Evolutionary conservation across 2,797 vertebrate genomes (phyloP).

Genomic region (Botia kubotai): DNA sequence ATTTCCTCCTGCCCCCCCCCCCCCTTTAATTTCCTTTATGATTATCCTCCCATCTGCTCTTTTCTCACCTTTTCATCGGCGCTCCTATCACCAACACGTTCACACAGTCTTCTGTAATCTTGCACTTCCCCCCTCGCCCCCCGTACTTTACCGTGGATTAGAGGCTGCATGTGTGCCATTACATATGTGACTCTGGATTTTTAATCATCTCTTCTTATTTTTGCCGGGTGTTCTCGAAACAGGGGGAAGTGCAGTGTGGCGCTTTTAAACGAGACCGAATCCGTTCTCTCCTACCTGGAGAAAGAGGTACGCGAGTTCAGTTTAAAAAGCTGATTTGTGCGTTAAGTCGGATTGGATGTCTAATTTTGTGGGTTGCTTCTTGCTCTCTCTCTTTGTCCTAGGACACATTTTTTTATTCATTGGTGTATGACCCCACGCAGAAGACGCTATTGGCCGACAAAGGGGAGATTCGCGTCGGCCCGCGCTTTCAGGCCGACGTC

Average conservation of each 20-base stretch:
- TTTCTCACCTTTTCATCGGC: slow-evolving; percentile 45
- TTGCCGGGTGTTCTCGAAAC: slow-evolving; percentile 13
- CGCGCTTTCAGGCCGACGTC: slow-evolving; percentile 96
- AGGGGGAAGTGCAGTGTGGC: slow-evolving; percentile 98
- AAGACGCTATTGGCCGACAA: slow-evolving; percentile 97
- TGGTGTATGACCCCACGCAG: slow-evolving; percentile 96
- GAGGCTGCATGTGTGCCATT: background rate
- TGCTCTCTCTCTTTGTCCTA: slow-evolving; percentile 58
- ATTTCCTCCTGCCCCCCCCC: slow-evolving; percentile 51
- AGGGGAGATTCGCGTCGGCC: slow-evolving; percentile 96
- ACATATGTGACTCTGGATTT: background rate
- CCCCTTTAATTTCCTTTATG: slow-evolving; percentile 45
- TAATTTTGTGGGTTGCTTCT: background rate
- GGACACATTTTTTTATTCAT: slow-evolving; percentile 97
- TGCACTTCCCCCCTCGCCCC: slow-evolving; percentile 24
- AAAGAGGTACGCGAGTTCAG: slow-evolving; percentile 87
- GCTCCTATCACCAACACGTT: slow-evolving; percentile 46
- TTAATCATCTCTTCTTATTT: slow-evolving; percentile 19
- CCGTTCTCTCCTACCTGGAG: slow-evolving; percentile 93
- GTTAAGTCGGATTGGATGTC: background rate
- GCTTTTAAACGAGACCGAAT: slow-evolving; percentile 95
- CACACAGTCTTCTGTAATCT: slow-evolving; percentile 45
- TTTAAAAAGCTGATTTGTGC: background rate
- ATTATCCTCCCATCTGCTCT: slow-evolving; percentile 36
- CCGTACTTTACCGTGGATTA: slow-evolving; percentile 20